These are phyloP conservation scores for Pseudococcus longispinus DNA, from an alignment of 2,888 invertebrate genomes.

Conservation along the genomic window DNA sequence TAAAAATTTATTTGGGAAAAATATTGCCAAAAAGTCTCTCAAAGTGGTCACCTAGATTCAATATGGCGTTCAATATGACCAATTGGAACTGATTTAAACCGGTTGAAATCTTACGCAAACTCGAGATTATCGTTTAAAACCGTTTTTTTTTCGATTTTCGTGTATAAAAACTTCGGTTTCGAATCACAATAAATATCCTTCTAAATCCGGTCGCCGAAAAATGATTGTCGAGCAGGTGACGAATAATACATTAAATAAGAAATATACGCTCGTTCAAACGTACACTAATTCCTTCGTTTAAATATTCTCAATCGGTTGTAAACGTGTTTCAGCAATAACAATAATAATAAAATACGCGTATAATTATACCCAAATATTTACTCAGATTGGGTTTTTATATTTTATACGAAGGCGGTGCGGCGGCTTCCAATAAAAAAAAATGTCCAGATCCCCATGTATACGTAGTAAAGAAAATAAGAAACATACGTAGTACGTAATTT, in stretches of 20 bases:
- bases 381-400: neutral
- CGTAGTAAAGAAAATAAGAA: neutral
- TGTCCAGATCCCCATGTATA: neutral
- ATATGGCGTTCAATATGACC: too few species aligned
- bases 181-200: neutral
- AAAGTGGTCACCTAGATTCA: too few species aligned
- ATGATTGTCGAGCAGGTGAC: neutral
- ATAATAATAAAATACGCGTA: slow-evolving; percentile 23
- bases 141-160: neutral
- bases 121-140: neutral
- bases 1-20: too few species aligned
- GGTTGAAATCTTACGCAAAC: neutral
- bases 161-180: neutral
- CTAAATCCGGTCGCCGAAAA: neutral
- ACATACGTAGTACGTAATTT: neutral
- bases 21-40: too few species aligned
- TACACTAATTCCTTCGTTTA: neutral
- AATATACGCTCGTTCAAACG: neutral
- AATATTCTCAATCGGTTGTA: slow-evolving; percentile 9
- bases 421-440: neutral
- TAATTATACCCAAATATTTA: slow-evolving; percentile 22
- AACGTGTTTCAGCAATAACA: slow-evolving; percentile 18
- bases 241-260: neutral
- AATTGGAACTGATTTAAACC: neutral
- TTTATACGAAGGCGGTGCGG: neutral